Evolutionary conservation across 2,888 invertebrate species (phyloP), one percentile per base, ranked within the genome.

Genomic region (Caenorhabditis sp.): DNA sequence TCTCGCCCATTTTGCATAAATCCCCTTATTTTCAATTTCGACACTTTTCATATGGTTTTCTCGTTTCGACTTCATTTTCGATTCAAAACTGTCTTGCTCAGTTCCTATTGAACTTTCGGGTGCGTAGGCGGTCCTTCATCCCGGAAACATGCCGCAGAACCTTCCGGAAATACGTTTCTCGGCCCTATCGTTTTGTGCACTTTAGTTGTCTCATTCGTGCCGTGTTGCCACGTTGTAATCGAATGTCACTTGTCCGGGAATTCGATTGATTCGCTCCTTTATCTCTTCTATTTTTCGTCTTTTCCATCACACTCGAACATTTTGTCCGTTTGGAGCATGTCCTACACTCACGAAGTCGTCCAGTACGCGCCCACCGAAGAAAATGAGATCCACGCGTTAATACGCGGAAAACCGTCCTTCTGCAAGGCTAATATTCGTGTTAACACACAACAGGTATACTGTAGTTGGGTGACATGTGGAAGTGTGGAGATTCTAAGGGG

Each of bases 391-490:
- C 71, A 76, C 50, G 71, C 71, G 41, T 59, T 76, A 41, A 71
- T 76, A 63, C 70, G 71, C 35, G 76, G 76, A 11, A 76, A 76
- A 71, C 70, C 76, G 32, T 65, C 70, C 15, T 71, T 55, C 41
- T 76, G 76, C 50, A 76, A 76, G 39, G 76, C 76, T 26, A 76
- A 76, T 66, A 76, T 76, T 58, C 76, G 76, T 11, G 70, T 76
- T 11, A 71, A 45, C 35, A 71, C 76, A 3, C 66, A 48, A 6
- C 76, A 76, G 76, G 76, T 76, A 55, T 26, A n/a, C n/a, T n/a
- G n/a, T n/a, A n/a, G n/a, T n/a, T n/a, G n/a, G n/a, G n/a, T n/a
- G n/a, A n/a, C n/a, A n/a, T n/a, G n/a, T n/a, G n/a, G n/a, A n/a
- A n/a, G n/a, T n/a, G n/a, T n/a, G n/a, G n/a, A 24, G 24, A 17